phyloP scores from a whole-genome alignment of 2,113 vertebrate species.

The Coptodon rendalli region DNA sequence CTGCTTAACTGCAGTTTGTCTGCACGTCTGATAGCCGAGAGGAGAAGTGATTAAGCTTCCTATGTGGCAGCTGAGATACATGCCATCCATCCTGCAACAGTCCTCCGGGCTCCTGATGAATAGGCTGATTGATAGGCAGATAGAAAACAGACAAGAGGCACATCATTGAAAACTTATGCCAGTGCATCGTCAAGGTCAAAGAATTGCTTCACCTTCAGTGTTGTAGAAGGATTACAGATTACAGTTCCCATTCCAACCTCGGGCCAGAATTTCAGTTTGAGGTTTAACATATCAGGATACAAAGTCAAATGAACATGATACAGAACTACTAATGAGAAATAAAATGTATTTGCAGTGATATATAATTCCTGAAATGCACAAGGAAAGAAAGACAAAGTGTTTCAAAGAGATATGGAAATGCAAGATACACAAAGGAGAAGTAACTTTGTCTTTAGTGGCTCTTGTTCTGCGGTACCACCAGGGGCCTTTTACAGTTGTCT shows the following conservation, averaged over 20 bases:
- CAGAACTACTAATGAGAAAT: not conserved
- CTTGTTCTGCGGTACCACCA: not conserved
- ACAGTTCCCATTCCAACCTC: not conserved
- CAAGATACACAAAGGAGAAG: not conserved
- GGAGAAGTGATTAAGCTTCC: constrained; percentile 37
- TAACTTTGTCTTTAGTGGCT: not conserved
- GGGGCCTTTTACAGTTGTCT: not conserved
- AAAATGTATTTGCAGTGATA: not conserved
- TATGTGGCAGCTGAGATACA: constrained; percentile 33
- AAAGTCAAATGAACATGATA: not conserved
- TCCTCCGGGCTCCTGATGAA: constrained; percentile 13
- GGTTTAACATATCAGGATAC: not conserved
- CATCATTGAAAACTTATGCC: not conserved
- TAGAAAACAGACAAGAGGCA: constrained; percentile 11
- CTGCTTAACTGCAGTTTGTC: constrained; percentile 35
- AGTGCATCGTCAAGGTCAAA: constrained; percentile 21
- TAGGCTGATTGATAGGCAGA: constrained; percentile 20
- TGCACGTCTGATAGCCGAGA: constrained; percentile 12
- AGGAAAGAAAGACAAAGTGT: not conserved
- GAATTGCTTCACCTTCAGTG: not conserved
- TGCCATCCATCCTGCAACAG: constrained; percentile 33
- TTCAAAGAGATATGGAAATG: not conserved
- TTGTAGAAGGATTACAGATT: not conserved
- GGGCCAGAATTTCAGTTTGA: not conserved
- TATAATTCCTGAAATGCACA: not conserved